A percentile compares a stretch with the other conserved stretches of the same genome.
phyloP scores from a whole-genome alignment of 2,113 vertebrate species.

The Natator depressus region DNA sequence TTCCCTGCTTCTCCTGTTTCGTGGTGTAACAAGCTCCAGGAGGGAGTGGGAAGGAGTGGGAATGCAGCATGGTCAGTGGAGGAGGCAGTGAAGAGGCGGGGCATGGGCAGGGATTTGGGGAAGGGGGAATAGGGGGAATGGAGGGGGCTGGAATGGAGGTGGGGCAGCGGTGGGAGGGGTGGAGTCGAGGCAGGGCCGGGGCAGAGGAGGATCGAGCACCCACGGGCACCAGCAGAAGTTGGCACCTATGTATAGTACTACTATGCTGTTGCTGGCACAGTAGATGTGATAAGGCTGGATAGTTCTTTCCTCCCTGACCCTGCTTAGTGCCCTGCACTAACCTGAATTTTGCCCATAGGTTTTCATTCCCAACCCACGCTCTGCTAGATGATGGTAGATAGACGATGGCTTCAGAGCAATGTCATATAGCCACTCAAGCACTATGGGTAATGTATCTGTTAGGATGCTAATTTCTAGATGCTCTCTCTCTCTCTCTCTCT shows the following conservation, averaged over 20 bases:
- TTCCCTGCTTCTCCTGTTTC: too few relatives aligned
- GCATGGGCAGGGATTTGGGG: too few relatives aligned
- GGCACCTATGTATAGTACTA: background rate
- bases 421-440: background rate
- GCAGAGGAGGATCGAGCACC: too few relatives aligned
- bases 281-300: fast-evolving
- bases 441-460: background rate
- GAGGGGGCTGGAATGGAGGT: too few relatives aligned
- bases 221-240: too few relatives aligned
- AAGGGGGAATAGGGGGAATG: too few relatives aligned
- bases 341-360: background rate
- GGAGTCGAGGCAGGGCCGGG: too few relatives aligned
- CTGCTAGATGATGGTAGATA: background rate
- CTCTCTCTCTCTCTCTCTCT: background rate
- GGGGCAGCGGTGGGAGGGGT: too few relatives aligned
- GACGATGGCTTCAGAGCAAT: fast-evolving
- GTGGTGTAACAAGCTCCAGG: too few relatives aligned
- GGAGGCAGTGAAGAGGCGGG: too few relatives aligned
- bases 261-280: fast-evolving
- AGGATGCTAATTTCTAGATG: background rate
- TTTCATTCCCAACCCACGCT: background rate
- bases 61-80: too few relatives aligned
- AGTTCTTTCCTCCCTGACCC: background rate
- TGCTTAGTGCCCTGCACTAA: background rate
- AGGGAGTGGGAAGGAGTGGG: too few relatives aligned